These are phyloP conservation scores for Pyrgus malvae DNA, from an alignment of 2,888 invertebrate species.

Conservation along the genomic window DNA sequence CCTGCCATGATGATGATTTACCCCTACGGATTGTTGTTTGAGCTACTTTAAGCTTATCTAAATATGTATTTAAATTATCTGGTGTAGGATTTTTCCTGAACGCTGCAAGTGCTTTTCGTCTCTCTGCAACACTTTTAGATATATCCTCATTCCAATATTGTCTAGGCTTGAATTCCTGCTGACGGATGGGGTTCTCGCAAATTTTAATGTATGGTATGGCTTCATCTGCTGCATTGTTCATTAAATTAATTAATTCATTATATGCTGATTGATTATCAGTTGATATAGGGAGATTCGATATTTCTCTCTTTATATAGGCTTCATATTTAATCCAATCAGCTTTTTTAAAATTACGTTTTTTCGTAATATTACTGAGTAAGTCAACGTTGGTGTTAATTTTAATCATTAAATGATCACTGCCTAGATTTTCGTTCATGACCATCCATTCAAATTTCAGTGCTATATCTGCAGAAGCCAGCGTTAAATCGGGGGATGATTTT, in stretches of 20 bases:
- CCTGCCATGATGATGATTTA: constrained; percentile 14
- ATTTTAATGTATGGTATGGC: constrained; percentile 11
- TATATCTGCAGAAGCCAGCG: constrained; percentile 25
- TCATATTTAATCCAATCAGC: background rate
- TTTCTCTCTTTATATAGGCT: no score
- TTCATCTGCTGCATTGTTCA: no score
- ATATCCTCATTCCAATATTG: constrained; percentile 13
- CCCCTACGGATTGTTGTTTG: constrained; percentile 24
- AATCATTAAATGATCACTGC: constrained; percentile 29
- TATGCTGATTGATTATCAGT: background rate
- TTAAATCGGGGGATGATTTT: constrained; percentile 31
- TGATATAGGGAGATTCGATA: background rate
- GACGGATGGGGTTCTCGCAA: constrained; percentile 4
- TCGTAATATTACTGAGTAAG: background rate
- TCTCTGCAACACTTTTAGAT: background rate
- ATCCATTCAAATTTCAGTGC: constrained; percentile 24
- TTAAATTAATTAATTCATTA: no score
- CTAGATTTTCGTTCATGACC: constrained; percentile 29
- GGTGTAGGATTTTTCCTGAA: constrained; percentile 13
- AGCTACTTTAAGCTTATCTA: background rate
- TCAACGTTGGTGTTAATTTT: no score
- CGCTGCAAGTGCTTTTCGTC: constrained; percentile 2
- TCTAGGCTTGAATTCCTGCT: constrained; percentile 7
- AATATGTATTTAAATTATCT: background rate
- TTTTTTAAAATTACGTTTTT: no score